Base-by-base conservation (phyloP, 2,797 vertebrate genomes). In the Pipistrellus kuhlii region DNA sequence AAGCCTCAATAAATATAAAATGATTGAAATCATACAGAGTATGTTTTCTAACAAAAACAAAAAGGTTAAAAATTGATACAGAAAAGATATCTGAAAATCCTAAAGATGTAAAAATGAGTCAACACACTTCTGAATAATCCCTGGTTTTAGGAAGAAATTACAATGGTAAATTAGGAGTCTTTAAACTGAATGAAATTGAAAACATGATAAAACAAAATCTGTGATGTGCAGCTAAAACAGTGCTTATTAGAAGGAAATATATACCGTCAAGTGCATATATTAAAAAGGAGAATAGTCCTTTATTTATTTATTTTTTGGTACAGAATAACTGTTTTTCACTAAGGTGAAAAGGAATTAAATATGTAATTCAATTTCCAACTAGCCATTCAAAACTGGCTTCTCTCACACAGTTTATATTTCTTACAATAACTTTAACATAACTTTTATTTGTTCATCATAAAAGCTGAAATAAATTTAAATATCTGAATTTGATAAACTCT, bases 371-470 rank as follows among this genome's bases (percentile, higher is more conserved):
- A 95, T 72, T 97, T 96, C 72, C 66, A 93, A 69, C n/a, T 84
- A 93, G 86, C 25, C 59, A 51, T 87, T 91, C 85, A 94, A 97
- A 97, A 94, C 17, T 91, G 90, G 90, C 69, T 94, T 90, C 78
- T 95, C 48, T 95, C 51, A 38, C 17, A 64, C 64, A 71, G 35
- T 51, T n/a, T 95, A 10, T 35, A 41, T 78, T 92, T 96, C 96
- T 87, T 96, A 78, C 87, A 98, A 85, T 94, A 96, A 90, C 86
- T 96, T 89, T 83, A 96, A 97, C 66, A 59, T 91, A 53, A 93
- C 78, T 82, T 62, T 93, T 88, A 96, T 94, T 94, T 97, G 78
- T 94, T 98, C 90, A 92, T 90, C 90, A 97, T 95, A 95, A 97
- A 97, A 93, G 87, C 64, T 20, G n/a, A 94, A 95, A 25, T 72